These are phyloP conservation scores for Drosophila fulvimacula DNA, from an alignment of 2,888 invertebrate genomes.

Conservation along the genomic window DNA sequence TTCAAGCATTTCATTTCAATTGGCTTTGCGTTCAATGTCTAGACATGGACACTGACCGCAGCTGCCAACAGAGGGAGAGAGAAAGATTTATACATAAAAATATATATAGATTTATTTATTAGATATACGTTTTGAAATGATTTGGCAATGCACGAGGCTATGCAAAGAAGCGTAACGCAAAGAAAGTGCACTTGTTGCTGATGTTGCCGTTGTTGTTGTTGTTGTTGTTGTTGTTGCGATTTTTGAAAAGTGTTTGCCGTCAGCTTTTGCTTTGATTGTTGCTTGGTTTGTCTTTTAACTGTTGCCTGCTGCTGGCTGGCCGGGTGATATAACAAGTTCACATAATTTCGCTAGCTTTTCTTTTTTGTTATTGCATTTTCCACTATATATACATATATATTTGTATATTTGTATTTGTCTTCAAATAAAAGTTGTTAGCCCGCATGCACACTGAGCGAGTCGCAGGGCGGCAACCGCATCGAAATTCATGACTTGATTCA, in stretches of 20 bases:
- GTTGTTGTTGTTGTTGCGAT: constrained; percentile 37
- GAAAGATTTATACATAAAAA: constrained; percentile 1
- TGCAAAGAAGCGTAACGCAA: constrained; percentile 80
- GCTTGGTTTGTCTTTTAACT: constrained; percentile 24
- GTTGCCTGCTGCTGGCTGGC: constrained; percentile 28
- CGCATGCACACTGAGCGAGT: constrained; percentile 35
- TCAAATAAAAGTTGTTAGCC: constrained; percentile 49
- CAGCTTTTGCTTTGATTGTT: constrained; percentile 34
- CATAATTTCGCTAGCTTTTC: constrained; percentile 65
- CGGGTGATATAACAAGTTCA: constrained; percentile 74
- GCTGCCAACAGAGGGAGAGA: constrained; percentile 2
- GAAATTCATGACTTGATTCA: constrained; percentile 53
- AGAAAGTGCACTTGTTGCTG: constrained; percentile 64
- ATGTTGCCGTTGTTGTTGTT: constrained; percentile 27
- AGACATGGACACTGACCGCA: constrained; percentile 76
- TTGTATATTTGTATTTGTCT: constrained; percentile 24
- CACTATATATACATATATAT: constrained; percentile 19
- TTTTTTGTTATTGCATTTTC: constrained; percentile 37
- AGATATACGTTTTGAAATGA: constrained; percentile 44
- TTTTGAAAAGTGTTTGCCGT: constrained; percentile 56
- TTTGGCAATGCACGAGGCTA: constrained; percentile 69
- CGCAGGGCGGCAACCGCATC: constrained; percentile 61
- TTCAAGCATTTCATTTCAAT: constrained; percentile 65
- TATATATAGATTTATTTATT: constrained; percentile 31
- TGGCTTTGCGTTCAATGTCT: constrained; percentile 64